Evolutionary conservation across 2,797 vertebrate species (phyloP).

Genomic region (Synaphobranchus kaupii): DNA sequence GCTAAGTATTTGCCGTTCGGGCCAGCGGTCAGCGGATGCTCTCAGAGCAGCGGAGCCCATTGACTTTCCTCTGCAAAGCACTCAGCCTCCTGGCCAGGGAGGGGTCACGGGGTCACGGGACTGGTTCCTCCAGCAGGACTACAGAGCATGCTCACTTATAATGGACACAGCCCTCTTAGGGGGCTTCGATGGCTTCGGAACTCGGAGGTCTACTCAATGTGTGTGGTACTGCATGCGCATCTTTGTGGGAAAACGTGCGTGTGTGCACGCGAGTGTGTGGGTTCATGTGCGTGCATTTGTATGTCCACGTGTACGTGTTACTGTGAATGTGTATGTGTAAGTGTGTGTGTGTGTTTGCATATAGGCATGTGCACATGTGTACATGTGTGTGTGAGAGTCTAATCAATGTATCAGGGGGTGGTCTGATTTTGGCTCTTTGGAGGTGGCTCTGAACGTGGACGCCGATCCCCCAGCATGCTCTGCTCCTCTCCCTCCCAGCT

Average conservation of each 20-base stretch:
- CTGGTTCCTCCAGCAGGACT: background rate
- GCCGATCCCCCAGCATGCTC: background rate
- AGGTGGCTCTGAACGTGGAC: background rate
- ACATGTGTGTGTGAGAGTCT: background rate
- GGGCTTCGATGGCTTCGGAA: background rate
- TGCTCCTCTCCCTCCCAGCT: background rate
- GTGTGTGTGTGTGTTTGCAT: background rate
- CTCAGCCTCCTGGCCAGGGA: background rate
- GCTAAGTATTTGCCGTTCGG: background rate
- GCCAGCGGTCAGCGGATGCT: background rate
- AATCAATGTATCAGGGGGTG: background rate
- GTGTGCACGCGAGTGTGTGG: background rate
- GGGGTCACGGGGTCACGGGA: slow-evolving; percentile 1
- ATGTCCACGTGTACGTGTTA: too few relatives aligned
- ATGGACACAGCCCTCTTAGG: background rate
- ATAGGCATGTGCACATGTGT: too few relatives aligned
- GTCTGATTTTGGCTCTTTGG: background rate
- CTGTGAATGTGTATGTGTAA: background rate
- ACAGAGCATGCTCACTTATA: background rate
- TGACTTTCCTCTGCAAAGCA: slow-evolving; percentile 31
- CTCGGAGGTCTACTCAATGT: background rate
- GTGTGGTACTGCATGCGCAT: too few relatives aligned
- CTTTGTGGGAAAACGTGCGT: too few relatives aligned
- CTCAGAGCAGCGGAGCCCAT: background rate
- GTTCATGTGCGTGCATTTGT: background rate